Conservation (phyloP, 2,888 invertebrate genomes). For the Andrena bicolor region DNA sequence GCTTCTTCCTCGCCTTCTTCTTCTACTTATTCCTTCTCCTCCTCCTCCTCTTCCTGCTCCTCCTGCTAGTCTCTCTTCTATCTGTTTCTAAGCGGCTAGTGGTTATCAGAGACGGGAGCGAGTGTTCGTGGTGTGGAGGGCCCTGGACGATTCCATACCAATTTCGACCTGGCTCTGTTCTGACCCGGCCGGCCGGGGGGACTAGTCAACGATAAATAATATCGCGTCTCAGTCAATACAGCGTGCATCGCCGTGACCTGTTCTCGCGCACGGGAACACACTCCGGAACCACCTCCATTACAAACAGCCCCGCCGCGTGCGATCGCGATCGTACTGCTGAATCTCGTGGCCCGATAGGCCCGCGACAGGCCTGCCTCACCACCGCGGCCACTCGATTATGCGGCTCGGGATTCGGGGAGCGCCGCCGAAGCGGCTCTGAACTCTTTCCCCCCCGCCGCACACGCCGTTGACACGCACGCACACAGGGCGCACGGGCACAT, state of each 20-base stretch:
- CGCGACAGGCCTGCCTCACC: constrained; percentile 31
- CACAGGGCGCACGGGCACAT: constrained; percentile 55
- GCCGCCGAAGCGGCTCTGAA: constrained; percentile 56
- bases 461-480: constrained; percentile 38
- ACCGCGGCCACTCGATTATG: constrained; percentile 47
- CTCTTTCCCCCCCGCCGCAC: constrained; percentile 4
- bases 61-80: constrained; percentile 20
- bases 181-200: constrained; percentile 67
- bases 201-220: constrained; percentile 54
- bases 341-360: constrained; percentile 47
- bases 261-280: constrained; percentile 54
- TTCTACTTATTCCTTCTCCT: neutral
- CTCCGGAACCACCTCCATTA: constrained; percentile 64
- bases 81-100: constrained; percentile 55
- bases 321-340: constrained; percentile 46
- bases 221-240: constrained; percentile 64
- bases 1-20: neutral
- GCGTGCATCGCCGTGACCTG: constrained; percentile 62
- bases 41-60: neutral
- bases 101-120: constrained; percentile 64
- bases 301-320: constrained; percentile 62
- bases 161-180: constrained; percentile 59
- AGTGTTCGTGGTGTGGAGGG: constrained; percentile 55
- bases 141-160: constrained; percentile 71
- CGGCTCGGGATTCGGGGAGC: constrained; percentile 45